Conservation (phyloP, 2,797 vertebrate genomes). For the Simalia tracyae region DNA sequence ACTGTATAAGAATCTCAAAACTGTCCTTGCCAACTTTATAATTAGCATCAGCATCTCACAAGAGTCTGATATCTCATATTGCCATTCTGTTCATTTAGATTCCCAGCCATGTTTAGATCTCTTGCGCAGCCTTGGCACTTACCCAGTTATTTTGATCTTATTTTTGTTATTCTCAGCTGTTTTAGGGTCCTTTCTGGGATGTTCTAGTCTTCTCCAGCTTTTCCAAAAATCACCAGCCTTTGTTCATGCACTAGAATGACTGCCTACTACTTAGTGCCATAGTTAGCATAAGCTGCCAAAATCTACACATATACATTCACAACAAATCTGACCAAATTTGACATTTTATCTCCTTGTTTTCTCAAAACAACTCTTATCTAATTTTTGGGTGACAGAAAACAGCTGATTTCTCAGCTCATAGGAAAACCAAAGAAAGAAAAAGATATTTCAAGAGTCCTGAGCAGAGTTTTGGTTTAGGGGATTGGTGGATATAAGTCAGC, state of each 20-base stretch:
- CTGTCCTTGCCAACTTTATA: neutral
- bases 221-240: no score
- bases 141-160: no score
- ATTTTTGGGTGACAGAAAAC: neutral
- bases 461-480: neutral
- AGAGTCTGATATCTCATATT: no score
- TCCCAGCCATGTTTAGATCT: no score
- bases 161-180: no score
- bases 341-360: neutral
- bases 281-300: neutral
- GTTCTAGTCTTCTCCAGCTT: no score
- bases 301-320: neutral
- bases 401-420: neutral
- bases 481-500: neutral
- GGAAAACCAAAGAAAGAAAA: neutral
- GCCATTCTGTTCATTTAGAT: no score
- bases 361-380: neutral
- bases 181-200: no score
- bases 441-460: neutral
- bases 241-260: no score
- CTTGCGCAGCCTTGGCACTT: no score
- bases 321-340: neutral
- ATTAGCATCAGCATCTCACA: neutral
- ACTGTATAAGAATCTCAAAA: neutral
- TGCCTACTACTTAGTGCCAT: no score